Percentiles rank a stretch among this genome's conserved stretches.
Conservation (phyloP, 1,140 invertebrate species). For the Polyergus mexicanus region DNA sequence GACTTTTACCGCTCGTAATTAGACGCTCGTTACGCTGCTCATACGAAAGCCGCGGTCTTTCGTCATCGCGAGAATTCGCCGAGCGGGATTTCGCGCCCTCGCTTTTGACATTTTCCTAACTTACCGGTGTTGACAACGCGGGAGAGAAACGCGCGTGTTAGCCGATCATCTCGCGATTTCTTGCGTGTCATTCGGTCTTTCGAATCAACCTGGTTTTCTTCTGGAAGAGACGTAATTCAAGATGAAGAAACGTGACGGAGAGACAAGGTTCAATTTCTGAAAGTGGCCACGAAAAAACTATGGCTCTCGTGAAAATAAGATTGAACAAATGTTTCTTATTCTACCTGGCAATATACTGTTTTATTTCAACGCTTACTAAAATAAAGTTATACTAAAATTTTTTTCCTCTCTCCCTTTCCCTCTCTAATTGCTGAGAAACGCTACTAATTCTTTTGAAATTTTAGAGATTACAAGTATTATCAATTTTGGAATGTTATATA, state of each 20-base stretch:
- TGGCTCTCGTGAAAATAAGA: not conserved
- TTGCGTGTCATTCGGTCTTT: slow-evolving; percentile 7
- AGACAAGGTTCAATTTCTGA: slow-evolving; percentile 30
- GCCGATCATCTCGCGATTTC: not conserved
- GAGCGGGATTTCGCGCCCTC: slow-evolving; percentile 14
- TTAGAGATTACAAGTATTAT: slow-evolving; percentile 3
- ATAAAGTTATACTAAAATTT: slow-evolving; percentile 7
- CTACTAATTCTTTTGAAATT: not conserved
- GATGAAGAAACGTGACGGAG: not conserved
- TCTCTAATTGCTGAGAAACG: not conserved
- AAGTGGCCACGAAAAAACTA: not conserved
- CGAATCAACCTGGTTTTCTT: not conserved
- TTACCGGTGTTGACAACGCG: not conserved
- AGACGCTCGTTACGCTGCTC: slow-evolving; percentile 3
- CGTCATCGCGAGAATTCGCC: not conserved
- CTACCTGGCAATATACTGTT: slow-evolving; percentile 13
- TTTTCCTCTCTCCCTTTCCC: not conserved
- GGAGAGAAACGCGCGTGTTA: not conserved
- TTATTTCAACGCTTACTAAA: slow-evolving; percentile 36
- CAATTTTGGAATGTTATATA: not conserved
- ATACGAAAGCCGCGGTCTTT: slow-evolving; percentile 1
- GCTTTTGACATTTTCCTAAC: slow-evolving; percentile 46
- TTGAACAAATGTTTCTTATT: slow-evolving; percentile 32
- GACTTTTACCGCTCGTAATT: slow-evolving; percentile 41
- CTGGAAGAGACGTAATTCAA: not conserved